These are phyloP conservation scores for Eudyptes chrysolophus DNA, from an alignment of 2,113 vertebrate genomes.

Conservation along the genomic window DNA sequence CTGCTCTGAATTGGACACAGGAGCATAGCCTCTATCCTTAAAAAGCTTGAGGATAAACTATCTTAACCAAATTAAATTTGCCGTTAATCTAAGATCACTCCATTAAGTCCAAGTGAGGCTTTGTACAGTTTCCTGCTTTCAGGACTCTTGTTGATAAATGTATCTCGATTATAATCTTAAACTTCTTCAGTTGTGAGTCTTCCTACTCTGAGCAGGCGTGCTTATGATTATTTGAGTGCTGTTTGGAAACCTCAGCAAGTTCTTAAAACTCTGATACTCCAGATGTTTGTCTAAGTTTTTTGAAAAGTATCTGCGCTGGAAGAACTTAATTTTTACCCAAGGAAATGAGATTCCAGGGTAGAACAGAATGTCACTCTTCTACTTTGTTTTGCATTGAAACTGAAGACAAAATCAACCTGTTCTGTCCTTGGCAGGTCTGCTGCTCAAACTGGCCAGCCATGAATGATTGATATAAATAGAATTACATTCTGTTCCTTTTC, in stretches of 20 bases:
- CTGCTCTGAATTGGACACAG: neutral
- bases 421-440: neutral
- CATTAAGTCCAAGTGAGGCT: neutral
- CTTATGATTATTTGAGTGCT: neutral
- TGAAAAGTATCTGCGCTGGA: neutral
- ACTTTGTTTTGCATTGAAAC: neutral
- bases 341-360: neutral
- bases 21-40: neutral
- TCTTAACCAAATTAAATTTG: neutral
- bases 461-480: constrained; percentile 32
- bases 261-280: neutral
- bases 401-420: neutral
- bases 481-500: neutral
- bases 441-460: neutral
- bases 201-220: neutral
- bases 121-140: neutral
- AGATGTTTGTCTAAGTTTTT: neutral
- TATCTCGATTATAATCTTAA: neutral
- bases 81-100: neutral
- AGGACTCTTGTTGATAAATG: neutral
- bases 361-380: neutral
- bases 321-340: neutral
- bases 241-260: neutral
- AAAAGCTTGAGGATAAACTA: neutral
- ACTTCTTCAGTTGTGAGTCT: neutral